Percentiles rank a stretch among this genome's conserved stretches.
phyloP scores from a whole-genome alignment of 2,113 vertebrate genomes.

The Paramisgurnus dabryanus region DNA sequence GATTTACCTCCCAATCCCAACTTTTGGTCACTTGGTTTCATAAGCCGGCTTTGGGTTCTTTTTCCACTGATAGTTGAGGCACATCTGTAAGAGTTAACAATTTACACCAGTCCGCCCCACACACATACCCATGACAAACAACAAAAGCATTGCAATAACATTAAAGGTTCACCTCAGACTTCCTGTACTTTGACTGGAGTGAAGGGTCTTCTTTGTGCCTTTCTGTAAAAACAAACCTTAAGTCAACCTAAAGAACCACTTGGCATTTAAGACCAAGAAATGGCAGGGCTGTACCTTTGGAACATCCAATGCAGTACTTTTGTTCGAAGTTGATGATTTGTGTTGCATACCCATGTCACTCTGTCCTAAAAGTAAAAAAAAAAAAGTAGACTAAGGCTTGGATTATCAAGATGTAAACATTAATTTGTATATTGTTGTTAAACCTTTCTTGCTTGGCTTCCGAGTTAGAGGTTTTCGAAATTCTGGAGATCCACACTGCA shows the following conservation, averaged over 20 bases:
- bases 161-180: slow-evolving; percentile 20
- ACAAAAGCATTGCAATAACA: background rate
- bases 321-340: background rate
- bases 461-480: slow-evolving; percentile 60
- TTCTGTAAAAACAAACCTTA: slow-evolving; percentile 8
- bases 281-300: slow-evolving; percentile 18
- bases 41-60: slow-evolving; percentile 27
- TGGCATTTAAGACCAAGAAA: background rate
- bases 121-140: background rate
- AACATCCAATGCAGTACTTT: background rate
- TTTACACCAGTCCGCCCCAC: background rate
- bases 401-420: background rate
- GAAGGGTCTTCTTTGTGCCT: slow-evolving; percentile 35
- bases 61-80: slow-evolving; percentile 25
- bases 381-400: too few species aligned
- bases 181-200: slow-evolving; percentile 51
- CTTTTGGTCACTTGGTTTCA: slow-evolving; percentile 28
- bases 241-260: background rate
- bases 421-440: background rate
- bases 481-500: slow-evolving; percentile 62
- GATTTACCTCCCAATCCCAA: background rate
- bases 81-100: background rate
- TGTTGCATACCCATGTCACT: background rate
- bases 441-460: slow-evolving; percentile 62
- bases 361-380: background rate